Conservation (phyloP, 2,797 vertebrate species). For the Lutjanus campechanus region DNA sequence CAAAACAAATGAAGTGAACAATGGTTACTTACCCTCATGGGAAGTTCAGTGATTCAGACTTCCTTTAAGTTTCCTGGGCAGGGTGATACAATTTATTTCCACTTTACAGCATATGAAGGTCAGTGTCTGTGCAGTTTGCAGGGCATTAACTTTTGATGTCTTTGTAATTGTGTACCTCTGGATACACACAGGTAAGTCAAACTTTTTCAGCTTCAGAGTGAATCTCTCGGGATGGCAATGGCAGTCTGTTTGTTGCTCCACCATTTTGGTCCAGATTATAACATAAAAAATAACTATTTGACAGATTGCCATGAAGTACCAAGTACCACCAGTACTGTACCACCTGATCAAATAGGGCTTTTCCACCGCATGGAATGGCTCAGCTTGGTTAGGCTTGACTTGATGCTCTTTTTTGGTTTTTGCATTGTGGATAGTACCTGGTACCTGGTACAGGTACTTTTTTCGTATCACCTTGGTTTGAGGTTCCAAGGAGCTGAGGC, state of each 20-base stretch:
- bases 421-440: too few species aligned
- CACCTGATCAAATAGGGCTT: too few species aligned
- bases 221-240: neutral
- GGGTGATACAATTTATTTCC: constrained; percentile 42
- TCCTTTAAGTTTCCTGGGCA: constrained; percentile 48
- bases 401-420: too few species aligned
- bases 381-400: too few species aligned
- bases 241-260: neutral
- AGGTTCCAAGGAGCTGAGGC: too few species aligned
- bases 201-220: neutral
- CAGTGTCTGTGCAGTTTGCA: constrained; percentile 35
- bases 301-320: neutral
- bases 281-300: neutral
- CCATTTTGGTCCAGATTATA: neutral
- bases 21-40: constrained; percentile 28
- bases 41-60: constrained; percentile 47
- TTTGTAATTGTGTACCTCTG: constrained; percentile 4
- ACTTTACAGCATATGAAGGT: constrained; percentile 34
- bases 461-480: too few species aligned
- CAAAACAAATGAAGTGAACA: constrained; percentile 58
- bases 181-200: constrained; percentile 5
- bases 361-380: too few species aligned
- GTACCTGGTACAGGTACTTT: too few species aligned
- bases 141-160: constrained; percentile 22
- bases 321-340: too few species aligned